Percentiles rank a stretch among this genome's conserved stretches.
Evolutionary conservation across 1,140 invertebrate species (phyloP).

Genomic region (Cherax destructor): DNA sequence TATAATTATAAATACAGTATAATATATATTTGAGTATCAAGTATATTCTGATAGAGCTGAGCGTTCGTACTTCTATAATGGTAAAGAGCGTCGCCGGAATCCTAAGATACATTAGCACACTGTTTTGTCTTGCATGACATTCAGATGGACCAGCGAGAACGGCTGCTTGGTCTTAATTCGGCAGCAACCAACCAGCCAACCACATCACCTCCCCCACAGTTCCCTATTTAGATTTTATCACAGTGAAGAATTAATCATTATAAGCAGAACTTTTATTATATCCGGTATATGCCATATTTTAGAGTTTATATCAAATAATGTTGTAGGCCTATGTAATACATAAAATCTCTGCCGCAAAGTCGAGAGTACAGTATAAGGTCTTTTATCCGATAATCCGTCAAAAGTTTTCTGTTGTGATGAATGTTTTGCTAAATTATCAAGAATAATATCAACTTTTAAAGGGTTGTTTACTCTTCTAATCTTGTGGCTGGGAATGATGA

Average conservation of each 20-base stretch:
- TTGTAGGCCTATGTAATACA: conserved; percentile 51
- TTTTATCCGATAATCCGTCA: conserved; percentile 47
- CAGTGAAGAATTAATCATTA: conserved; percentile 31
- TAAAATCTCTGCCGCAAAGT: conserved; percentile 56
- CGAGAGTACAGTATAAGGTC: conserved; percentile 33
- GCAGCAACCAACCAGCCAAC: conserved; percentile 18
- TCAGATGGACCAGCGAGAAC: not conserved
- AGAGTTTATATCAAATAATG: conserved; percentile 63
- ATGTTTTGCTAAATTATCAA: not conserved
- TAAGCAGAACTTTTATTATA: conserved; percentile 54
- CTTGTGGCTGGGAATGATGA: conserved; percentile 44
- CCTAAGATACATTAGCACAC: conserved; percentile 8
- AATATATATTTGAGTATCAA: conserved; percentile 68
- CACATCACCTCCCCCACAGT: not conserved
- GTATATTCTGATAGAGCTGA: conserved; percentile 66
- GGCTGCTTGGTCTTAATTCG: not conserved
- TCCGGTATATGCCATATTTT: conserved; percentile 63
- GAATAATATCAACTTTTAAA: not conserved
- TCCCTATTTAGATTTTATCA: conserved; percentile 29
- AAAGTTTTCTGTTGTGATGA: conserved; percentile 9
- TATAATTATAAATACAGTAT: conserved; percentile 53
- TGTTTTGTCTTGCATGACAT: conserved; percentile 1
- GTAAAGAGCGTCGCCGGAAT: conserved; percentile 1
- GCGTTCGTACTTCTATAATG: conserved; percentile 49
- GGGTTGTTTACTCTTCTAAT: conserved; percentile 25